A percentile compares a stretch with the other conserved stretches of the same genome.
Evolutionary conservation across 2,797 vertebrate genomes (phyloP).

Genomic region (Labroides dimidiatus): DNA sequence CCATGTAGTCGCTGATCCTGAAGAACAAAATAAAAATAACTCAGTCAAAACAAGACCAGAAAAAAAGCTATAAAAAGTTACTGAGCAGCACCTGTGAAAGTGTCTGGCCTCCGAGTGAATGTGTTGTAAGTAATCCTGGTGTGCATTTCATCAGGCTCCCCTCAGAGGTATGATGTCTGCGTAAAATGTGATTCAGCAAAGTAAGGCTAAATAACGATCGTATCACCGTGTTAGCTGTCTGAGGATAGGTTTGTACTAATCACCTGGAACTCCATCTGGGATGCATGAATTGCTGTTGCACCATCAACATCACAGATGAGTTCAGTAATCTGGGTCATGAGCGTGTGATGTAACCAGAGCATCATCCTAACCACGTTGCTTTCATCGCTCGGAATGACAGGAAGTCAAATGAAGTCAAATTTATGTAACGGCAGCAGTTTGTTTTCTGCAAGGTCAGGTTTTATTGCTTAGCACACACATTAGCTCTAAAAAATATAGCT

Average conservation of each 20-base stretch:
- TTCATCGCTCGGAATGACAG: background rate
- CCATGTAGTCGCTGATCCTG: slow-evolving; percentile 99
- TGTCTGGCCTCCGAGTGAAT: background rate
- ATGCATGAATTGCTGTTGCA: background rate
- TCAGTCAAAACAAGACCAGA: background rate
- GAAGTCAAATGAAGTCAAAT: background rate
- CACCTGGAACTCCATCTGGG: too few species aligned
- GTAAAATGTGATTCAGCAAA: background rate
- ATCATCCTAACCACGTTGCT: background rate
- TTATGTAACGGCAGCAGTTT: background rate
- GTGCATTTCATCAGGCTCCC: background rate
- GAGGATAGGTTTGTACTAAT: background rate
- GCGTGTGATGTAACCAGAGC: background rate
- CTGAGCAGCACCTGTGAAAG: background rate
- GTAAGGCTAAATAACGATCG: background rate
- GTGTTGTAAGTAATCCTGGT: background rate
- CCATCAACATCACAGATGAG: background rate
- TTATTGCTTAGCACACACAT: too few species aligned
- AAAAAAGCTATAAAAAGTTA: too few species aligned
- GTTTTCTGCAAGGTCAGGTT: too few species aligned
- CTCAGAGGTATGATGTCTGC: background rate
- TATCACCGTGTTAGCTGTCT: background rate
- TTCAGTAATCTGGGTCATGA: background rate
- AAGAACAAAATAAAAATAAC: background rate
- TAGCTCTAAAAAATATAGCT: too few species aligned